A percentile compares a stretch with the other conserved stretches of the same genome.
phyloP scores from a whole-genome alignment of 2,888 invertebrate species.

The Cryptophagus acutangulus region DNA sequence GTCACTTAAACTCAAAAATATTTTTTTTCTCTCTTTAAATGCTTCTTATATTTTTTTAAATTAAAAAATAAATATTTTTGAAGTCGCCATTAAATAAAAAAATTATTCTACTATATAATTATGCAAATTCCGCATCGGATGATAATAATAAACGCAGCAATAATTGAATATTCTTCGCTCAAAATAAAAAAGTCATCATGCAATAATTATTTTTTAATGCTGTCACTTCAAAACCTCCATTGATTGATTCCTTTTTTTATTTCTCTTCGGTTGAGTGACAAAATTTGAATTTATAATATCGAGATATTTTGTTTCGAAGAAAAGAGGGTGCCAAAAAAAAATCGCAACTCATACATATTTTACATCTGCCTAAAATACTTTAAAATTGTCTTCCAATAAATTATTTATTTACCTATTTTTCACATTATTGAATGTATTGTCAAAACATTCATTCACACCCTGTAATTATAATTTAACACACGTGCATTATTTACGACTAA shows the following conservation, averaged over 20 bases:
- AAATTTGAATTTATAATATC: conserved; percentile 14
- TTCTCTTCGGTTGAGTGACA: too few species aligned
- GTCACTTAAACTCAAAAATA: too few species aligned
- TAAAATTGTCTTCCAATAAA: background rate
- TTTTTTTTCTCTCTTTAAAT: too few species aligned
- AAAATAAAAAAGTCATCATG: conserved; percentile 24
- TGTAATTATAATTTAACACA: background rate
- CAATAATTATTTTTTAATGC: conserved; percentile 30
- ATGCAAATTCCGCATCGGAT: background rate
- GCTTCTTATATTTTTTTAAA: too few species aligned
- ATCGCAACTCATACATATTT: conserved; percentile 3
- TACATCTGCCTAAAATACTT: background rate
- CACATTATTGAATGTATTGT: background rate
- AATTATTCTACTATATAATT: background rate
- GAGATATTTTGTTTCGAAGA: background rate
- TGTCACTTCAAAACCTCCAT: conserved; percentile 32
- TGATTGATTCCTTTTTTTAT: conserved; percentile 42
- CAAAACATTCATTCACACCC: background rate
- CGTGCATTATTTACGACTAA: too few species aligned
- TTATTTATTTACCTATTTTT: background rate
- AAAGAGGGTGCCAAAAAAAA: conserved; percentile 1
- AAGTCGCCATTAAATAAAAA: background rate
- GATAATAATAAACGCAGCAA: background rate
- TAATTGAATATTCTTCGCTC: background rate
- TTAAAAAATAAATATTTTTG: too few species aligned